Base-by-base conservation (phyloP, 2,113 vertebrate genomes). In the Callopanchax toddi region DNA sequence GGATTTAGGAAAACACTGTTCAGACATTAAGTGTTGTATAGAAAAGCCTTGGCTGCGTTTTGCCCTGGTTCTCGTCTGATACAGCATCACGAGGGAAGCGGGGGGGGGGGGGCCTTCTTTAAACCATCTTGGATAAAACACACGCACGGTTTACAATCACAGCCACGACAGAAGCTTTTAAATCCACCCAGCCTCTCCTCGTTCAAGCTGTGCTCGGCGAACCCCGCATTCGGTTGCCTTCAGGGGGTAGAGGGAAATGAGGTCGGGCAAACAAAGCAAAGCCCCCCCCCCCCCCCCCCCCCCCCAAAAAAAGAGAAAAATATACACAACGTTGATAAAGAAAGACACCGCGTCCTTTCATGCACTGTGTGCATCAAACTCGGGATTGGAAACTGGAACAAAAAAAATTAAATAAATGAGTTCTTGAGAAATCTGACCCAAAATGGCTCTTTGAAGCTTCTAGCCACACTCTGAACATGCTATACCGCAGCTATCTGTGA, bases 241-340 rank as follows among this genome's bases (percentile, higher is more conserved):
- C 11, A 11, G 83, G 69, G 69, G 43, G 74, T 42, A 13, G 20
- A 58, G 62, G 25, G 42, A 66, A 91, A 89, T 23, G 79, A 88
- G 90, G 88, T 89, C 87, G 87, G 71, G 76, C 60, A 45, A 73
- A 86, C 81, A 89, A 89, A 85, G 78, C 75, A 60, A 81, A 75
- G 76, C 45, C 0, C n/a, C n/a, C n/a, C n/a, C n/a, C n/a, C n/a
- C n/a, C n/a, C n/a, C n/a, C n/a, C n/a, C n/a, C n/a, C n/a, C n/a
- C n/a, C n/a, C n/a, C n/a, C n/a, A n/a, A n/a, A 32, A 29, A 7
- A 29, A 29, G 7, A 29, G 26, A 29, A 29, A 32, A 32, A 56
- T 36, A 71, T 71, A 71, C 44, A 52, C 50, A 53, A 55, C 72
- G 36, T 25, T 43, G 59, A 70, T 51, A 53, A 76, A 82, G 52